These are phyloP conservation scores for Choreutis nemorana DNA, from an alignment of 2,888 invertebrate genomes.

Conservation along the genomic window DNA sequence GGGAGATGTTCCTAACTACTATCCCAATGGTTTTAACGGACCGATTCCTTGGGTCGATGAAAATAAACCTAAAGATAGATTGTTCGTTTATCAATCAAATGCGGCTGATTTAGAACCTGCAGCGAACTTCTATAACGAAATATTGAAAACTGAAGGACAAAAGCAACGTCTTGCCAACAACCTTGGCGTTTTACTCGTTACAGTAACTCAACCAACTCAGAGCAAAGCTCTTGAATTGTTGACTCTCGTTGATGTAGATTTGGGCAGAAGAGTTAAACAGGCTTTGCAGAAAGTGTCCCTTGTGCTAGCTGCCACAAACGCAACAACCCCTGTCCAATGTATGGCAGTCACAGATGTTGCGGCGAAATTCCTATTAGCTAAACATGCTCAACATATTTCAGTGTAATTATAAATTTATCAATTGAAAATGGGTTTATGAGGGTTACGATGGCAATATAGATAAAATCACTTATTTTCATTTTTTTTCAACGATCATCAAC, in stretches of 20 bases:
- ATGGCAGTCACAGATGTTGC: too few relatives aligned
- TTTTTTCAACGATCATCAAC: too few relatives aligned
- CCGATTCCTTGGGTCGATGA: constrained; percentile 71
- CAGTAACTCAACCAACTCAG: neutral
- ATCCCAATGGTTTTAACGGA: constrained; percentile 91
- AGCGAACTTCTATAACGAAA: constrained; percentile 72
- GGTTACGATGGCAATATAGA: too few relatives aligned
- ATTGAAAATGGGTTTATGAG: too few relatives aligned
- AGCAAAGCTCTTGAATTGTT: neutral
- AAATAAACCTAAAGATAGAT: constrained; percentile 19
- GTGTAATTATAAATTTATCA: too few relatives aligned
- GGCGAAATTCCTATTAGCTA: too few relatives aligned
- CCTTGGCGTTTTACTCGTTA: neutral
- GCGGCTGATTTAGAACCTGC: constrained; percentile 64
- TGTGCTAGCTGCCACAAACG: neutral
- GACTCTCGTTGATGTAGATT: constrained; percentile 1
- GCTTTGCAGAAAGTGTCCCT: too few relatives aligned
- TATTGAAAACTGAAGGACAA: constrained; percentile 9
- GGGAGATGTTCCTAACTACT: constrained; percentile 89
- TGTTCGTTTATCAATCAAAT: constrained; percentile 20
- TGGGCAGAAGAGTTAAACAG: neutral
- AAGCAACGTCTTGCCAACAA: constrained; percentile 1
- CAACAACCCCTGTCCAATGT: too few relatives aligned
- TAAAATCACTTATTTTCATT: too few relatives aligned
- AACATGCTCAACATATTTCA: too few relatives aligned